Conservation (phyloP, 2,888 invertebrate genomes). For the Megamerina dolium region DNA sequence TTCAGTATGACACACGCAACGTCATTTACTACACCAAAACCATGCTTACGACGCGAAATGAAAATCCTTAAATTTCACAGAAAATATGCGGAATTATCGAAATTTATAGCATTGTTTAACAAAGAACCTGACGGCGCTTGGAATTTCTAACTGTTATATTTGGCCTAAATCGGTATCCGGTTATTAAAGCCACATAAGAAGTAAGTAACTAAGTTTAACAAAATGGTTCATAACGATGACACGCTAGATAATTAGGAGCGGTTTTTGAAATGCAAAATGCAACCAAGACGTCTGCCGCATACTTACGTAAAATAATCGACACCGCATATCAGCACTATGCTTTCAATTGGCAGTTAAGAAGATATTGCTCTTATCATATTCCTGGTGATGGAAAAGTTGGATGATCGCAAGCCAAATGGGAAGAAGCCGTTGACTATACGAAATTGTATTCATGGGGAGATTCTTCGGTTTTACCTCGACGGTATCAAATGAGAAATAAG, state of each 20-base stretch:
- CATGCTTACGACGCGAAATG: constrained; percentile 15
- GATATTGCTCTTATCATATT: constrained; percentile 17
- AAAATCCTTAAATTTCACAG: constrained; percentile 17
- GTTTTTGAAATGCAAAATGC: constrained; percentile 11
- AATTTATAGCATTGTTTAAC: constrained; percentile 17
- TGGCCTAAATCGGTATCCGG: no score
- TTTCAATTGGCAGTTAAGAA: constrained; percentile 11
- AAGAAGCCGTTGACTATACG: constrained; percentile 17
- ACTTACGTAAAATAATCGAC: constrained; percentile 16
- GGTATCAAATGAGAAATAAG: constrained; percentile 15
- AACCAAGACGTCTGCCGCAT: constrained; percentile 10
- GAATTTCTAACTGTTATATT: no score
- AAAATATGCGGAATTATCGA: constrained; percentile 19
- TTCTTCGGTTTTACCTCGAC: constrained; percentile 10
- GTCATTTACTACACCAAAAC: background rate
- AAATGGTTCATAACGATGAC: constrained; percentile 17
- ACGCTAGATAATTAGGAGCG: constrained; percentile 14
- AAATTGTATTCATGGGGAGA: constrained; percentile 15
- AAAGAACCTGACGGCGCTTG: no score
- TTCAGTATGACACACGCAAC: constrained; percentile 6
- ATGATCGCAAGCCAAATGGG: constrained; percentile 17
- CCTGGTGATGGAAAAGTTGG: constrained; percentile 14
- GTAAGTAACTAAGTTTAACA: no score
- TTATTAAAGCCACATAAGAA: no score
- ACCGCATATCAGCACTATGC: constrained; percentile 16